Evolutionary conservation across 2,888 invertebrate species (phyloP), one percentile per base, ranked within the genome.

Genomic region (Agrochola macilenta): DNA sequence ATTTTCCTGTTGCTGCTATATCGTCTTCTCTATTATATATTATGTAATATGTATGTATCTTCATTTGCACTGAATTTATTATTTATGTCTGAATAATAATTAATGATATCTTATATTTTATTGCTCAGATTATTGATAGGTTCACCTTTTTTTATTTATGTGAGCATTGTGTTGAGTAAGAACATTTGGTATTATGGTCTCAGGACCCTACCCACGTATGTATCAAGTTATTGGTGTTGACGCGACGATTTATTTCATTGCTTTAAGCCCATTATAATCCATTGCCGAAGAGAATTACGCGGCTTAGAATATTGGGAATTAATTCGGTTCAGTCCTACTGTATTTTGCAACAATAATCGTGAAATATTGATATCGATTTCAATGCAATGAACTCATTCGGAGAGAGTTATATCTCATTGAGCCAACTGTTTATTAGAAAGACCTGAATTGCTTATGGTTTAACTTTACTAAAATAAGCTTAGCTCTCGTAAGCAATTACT

Each of bases 161-260:
- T 30, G 23, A 54, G 23, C 12, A 69, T 75, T 71, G 58, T 65
- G 65, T 93, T 92, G 87, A 83, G 92, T 84, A 91, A 89, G 76
- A 74, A 89, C 82, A 89, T 90, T 91, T 88, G 89, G 87, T 87
- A 90, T 91, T 91, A 91, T 82, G 78, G 70, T 81, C 76, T 81
- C 69, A 73, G 78, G 83, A 86, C 82, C 84, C 90, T 81, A 74
- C 93, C 93, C 93, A 93, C 94, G 92, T 92, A 87, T 89, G 83
- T 79, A 79, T 75, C 80, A 81, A 84, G 76, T 77, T 88, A 90
- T 89, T 89, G 87, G 82, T 86, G 90, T 89, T 90, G 92, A 91
- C 87, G 90, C 81, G 90, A 82, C 84, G 86, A 90, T 85, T 90
- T 88, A 89, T 91, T 91, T 90, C 87, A 90, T 93, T 91, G 90